Base-by-base conservation (phyloP, 2,888 invertebrate genomes). In the Megamerina dolium region DNA sequence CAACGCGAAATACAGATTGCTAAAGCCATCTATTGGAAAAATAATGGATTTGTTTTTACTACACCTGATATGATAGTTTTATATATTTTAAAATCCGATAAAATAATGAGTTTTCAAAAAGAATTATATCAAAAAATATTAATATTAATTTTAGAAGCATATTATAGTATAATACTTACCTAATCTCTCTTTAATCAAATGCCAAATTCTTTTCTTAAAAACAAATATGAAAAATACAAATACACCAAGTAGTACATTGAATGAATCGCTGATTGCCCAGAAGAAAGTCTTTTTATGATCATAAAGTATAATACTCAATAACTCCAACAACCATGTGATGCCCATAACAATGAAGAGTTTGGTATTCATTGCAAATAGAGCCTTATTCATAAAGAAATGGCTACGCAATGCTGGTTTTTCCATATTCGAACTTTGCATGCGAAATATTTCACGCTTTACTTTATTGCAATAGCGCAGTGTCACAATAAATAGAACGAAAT, bases 291-390 rank as follows among this genome's bases (percentile, higher is more conserved):
- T 68, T 69, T 64, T 63, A 45, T 78, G 76, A 55, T 77, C 67
- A 29, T 71, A 64, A 34, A 77, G 68, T 19, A 80, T 51, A 2
- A 78, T 77, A 4, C 84, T 81, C 10, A 80, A 59, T 5, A 83
- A 70, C 65, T 86, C 86, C 34, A 82, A 74, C 3, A 80, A 69
- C 83, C 86, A 87, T 1, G 82, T 79, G 1, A 85, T 78, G 1
- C 87, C 87, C 87, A 87, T 87, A 34, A 87, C 84, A 47, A 86
- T 73, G 72, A 85, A 86, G 2, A 87, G 69, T 61, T 87, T 87
- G 1, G 81, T 74, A 45, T 83, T 84, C 73, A 87, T 76, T 21
- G 78, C 70, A 52, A 85, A 80, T 60, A 85, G 83, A 13, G 82
- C 81, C 67, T 78, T 80, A 31, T 86, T 82, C 35, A 82, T 75